phyloP scores from a whole-genome alignment of 2,797 vertebrate species.

The Alosa sapidissima region DNA sequence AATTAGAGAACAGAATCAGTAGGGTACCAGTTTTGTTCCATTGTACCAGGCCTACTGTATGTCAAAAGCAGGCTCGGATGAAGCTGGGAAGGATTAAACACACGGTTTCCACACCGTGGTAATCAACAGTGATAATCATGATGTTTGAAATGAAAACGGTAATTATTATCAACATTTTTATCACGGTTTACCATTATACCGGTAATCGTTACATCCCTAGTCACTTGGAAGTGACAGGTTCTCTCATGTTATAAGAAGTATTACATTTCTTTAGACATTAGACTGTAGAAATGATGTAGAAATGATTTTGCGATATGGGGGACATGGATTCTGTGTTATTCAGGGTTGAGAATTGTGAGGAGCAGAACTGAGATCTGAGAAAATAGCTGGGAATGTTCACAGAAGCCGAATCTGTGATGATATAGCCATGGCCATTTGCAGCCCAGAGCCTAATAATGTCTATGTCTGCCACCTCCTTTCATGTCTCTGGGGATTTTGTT shows the following conservation, averaged over 20 bases:
- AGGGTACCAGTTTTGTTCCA: too few relatives aligned
- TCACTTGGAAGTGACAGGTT: background rate
- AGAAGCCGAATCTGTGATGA: background rate
- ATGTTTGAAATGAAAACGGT: too few relatives aligned
- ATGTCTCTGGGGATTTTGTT: background rate
- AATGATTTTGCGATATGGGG: background rate
- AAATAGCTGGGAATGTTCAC: background rate
- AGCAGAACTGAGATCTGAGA: background rate
- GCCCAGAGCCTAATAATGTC: background rate
- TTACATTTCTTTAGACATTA: background rate
- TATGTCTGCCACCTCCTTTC: conserved; percentile 11
- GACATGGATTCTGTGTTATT: background rate
- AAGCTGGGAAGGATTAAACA: too few relatives aligned
- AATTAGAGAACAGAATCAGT: too few relatives aligned
- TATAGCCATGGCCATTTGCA: background rate
- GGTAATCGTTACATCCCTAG: too few relatives aligned
- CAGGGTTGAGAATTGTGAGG: background rate
- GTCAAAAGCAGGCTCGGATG: too few relatives aligned
- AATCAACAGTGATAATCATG: too few relatives aligned
- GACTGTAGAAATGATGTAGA: background rate
- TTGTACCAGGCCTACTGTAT: too few relatives aligned
- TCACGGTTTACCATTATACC: too few relatives aligned
- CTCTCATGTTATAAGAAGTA: background rate
- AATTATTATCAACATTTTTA: too few relatives aligned
- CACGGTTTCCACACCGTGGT: too few relatives aligned